Percentiles rank a stretch among this genome's conserved stretches.
phyloP scores from a whole-genome alignment of 2,888 invertebrate species.

The Lissonota sp. region DNA sequence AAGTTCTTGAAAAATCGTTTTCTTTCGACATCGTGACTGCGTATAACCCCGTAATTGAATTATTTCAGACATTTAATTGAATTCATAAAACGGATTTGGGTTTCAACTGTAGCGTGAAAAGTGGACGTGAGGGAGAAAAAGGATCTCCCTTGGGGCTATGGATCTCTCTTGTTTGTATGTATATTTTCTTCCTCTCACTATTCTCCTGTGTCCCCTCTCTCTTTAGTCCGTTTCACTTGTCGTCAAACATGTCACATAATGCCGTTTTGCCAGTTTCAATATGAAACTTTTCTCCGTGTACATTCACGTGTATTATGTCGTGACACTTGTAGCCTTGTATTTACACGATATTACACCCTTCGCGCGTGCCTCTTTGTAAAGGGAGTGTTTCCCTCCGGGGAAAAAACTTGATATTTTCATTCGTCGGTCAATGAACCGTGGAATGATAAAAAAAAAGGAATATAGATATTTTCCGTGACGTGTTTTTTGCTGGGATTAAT shows the following conservation, averaged over 20 bases:
- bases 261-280: not conserved
- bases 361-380: not conserved
- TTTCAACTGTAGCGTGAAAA: conserved; percentile 1
- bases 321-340: conserved; percentile 34
- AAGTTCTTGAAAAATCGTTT: too few species aligned
- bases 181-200: conserved; percentile 18
- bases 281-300: not conserved
- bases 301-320: not conserved
- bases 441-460: too few species aligned
- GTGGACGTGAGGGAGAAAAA: conserved; percentile 5
- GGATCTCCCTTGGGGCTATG: not conserved
- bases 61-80: too few species aligned
- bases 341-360: conserved; percentile 11
- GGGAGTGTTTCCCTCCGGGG: too few species aligned
- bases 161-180: not conserved
- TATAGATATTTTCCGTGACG: too few species aligned
- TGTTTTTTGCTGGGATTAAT: too few species aligned
- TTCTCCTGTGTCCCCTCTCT: not conserved
- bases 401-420: too few species aligned
- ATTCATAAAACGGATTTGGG: too few species aligned
- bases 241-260: not conserved
- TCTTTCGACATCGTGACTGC: too few species aligned
- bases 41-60: too few species aligned
- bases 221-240: not conserved
- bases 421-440: too few species aligned